Conservation (phyloP, 2,797 vertebrate genomes). For the Chromis chromis region DNA sequence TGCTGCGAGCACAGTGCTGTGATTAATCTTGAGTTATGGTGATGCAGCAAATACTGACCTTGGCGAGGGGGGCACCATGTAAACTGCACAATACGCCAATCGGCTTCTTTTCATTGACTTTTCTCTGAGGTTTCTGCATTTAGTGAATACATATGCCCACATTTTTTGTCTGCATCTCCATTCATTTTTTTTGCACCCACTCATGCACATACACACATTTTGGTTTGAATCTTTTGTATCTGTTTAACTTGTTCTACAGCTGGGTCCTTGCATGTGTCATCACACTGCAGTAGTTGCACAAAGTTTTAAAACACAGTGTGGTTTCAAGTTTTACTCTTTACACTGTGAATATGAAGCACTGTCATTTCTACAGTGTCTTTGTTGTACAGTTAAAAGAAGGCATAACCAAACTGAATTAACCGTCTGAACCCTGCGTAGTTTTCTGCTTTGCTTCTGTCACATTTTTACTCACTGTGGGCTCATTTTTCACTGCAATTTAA, state of each 20-base stretch:
- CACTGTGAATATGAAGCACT: background rate
- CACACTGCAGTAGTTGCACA: too few relatives aligned
- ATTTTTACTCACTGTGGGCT: too few relatives aligned
- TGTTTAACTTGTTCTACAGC: too few relatives aligned
- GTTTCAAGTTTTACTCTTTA: background rate
- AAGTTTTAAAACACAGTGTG: too few relatives aligned
- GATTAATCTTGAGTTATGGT: conserved; percentile 70
- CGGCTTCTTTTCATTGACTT: conserved; percentile 22
- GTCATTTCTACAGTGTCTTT: background rate
- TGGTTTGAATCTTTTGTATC: background rate
- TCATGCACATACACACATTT: background rate
- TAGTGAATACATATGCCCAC: conserved; percentile 23
- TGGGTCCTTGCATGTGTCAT: too few relatives aligned
- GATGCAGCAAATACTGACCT: conserved; percentile 75
- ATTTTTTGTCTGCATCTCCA: background rate
- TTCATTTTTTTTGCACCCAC: background rate
- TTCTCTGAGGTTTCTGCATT: conserved; percentile 10
- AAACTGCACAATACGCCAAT: conserved; percentile 37
- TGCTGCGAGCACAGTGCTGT: conserved; percentile 31
- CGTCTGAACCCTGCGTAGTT: too few relatives aligned
- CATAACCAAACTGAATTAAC: background rate
- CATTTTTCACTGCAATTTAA: too few relatives aligned
- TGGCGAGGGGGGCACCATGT: conserved; percentile 47
- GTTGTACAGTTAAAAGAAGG: background rate
- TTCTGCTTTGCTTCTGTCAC: too few relatives aligned